Base-by-base conservation (phyloP, 1,140 invertebrate genomes). In the Dolichoris vasculosae region DNA sequence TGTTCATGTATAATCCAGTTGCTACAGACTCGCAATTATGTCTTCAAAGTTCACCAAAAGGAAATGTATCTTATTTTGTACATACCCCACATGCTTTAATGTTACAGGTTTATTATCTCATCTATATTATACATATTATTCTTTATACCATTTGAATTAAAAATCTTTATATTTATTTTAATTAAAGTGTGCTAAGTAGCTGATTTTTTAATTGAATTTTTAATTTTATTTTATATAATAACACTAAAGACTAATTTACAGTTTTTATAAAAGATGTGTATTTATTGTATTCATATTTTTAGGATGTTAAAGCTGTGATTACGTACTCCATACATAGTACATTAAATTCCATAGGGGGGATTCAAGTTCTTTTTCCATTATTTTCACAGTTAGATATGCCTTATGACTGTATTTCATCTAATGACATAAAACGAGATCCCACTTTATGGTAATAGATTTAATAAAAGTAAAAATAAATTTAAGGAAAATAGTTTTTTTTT, bases 1-100 rank as follows among this genome's bases (percentile, higher is more conserved):
- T 99, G 89, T 99, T 99, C 94, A 99, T 99, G 97, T 99, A 99
- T 95, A 99, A 99, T 94, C 99, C 99, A 77, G 99, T 99, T 89
- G 99, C 99, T 78, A 98, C 97, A 64, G 98, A 99, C 94, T 98
- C 98, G 90, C 99, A 99, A 93, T 95, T 99, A 71, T 99, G 99
- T 95, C 95, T 99, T 85, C 98, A 99, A 94, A 99, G 98, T 84
- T 97, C 98, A 83, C 98, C 98, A 81, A 99, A 99, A 95, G 97
- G 98, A 92, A 99, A 99, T 93, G 95, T 97, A 88, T 97, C 97
- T 88, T 99, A 98, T 94, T 99, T 99, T 95, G 98, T 99, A 90
- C 99, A 99, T 95, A 99, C 98, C 86, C 98, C 99, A 73, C 99
- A 99, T 94, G 98, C 98, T 86, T 96, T 99, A 82, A 99, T 99